Conservation (phyloP, 2,888 invertebrate genomes). For the Perithous albicinctus region DNA sequence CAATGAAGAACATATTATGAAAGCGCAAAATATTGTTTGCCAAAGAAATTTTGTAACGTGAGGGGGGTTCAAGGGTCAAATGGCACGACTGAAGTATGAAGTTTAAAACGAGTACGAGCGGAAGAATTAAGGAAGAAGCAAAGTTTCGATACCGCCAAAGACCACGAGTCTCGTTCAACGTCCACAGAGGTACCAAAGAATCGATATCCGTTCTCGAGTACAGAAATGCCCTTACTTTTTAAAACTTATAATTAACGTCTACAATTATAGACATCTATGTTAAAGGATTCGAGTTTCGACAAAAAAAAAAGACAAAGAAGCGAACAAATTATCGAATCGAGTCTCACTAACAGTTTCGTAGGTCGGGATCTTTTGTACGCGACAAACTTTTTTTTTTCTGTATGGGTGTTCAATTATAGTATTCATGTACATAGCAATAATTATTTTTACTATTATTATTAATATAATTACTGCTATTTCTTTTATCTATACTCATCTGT, state of each 20-base stretch:
- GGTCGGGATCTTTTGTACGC: conserved; percentile 29
- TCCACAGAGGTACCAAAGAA: conserved; percentile 69
- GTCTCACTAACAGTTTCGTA: conserved; percentile 28
- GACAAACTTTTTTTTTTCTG: conserved; percentile 47
- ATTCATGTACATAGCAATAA: conserved; percentile 63
- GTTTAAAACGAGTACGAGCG: conserved; percentile 12
- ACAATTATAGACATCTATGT: conserved; percentile 12
- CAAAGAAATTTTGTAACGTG: conserved; percentile 68
- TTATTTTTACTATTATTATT: conserved; percentile 63
- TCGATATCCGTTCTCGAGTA: conserved; percentile 66
- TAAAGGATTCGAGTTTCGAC: conserved; percentile 33
- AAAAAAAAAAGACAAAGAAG: conserved; percentile 23
- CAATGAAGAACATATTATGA: conserved; percentile 25
- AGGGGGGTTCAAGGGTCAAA: conserved; percentile 22
- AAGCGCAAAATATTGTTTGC: conserved; percentile 63
- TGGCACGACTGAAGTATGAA: conserved; percentile 20
- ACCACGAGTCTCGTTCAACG: conserved; percentile 57
- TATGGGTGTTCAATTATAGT: conserved; percentile 60
- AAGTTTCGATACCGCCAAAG: conserved; percentile 57
- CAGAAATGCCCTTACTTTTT: conserved; percentile 46
- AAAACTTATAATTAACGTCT: conserved; percentile 40
- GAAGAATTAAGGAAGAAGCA: conserved; percentile 7
- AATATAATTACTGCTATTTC: conserved; percentile 60
- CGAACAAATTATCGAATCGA: conserved; percentile 36
- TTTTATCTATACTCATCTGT: conserved; percentile 55